Percentiles rank a stretch among this genome's conserved stretches.
Evolutionary conservation across 2,888 invertebrate species (phyloP).

Genomic region (Sesia apiformis): DNA sequence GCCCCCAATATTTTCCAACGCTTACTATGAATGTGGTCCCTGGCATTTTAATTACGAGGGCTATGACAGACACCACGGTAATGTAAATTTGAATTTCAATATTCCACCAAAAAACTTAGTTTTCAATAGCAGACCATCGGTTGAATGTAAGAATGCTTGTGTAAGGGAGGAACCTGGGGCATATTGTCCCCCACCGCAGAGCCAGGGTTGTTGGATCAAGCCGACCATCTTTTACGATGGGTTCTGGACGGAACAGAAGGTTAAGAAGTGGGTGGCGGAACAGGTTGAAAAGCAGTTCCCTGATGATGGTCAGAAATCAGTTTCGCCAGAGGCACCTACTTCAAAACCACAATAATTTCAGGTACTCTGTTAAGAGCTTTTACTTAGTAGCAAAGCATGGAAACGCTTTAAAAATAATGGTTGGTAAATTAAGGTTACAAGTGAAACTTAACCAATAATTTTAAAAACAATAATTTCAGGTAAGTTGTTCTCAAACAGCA

Average conservation of each 20-base stretch:
- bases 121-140: slow-evolving; percentile 38
- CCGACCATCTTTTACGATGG: slow-evolving; percentile 70
- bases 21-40: slow-evolving; percentile 50
- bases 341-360: too few species aligned
- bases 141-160: slow-evolving; percentile 40
- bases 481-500: too few species aligned
- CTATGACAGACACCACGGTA: slow-evolving; percentile 43
- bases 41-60: slow-evolving; percentile 64
- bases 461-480: too few species aligned
- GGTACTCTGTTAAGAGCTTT: too few species aligned
- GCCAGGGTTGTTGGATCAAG: slow-evolving; percentile 62
- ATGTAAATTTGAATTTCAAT: slow-evolving; percentile 58
- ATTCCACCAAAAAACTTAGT: slow-evolving; percentile 58
- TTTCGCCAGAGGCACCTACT: slow-evolving; percentile 14
- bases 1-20: slow-evolving; percentile 41
- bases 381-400: too few species aligned
- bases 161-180: slow-evolving; percentile 16
- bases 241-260: slow-evolving; percentile 72
- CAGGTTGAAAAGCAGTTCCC: slow-evolving; percentile 67
- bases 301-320: slow-evolving; percentile 32
- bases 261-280: slow-evolving; percentile 69
- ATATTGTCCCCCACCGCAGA: slow-evolving; percentile 32
- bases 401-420: too few species aligned
- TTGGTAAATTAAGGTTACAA: too few species aligned
- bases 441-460: too few species aligned